Percentiles rank a stretch among this genome's conserved stretches.
Conservation (phyloP, 2,888 invertebrate species). For the Gasteruption jaculator region DNA sequence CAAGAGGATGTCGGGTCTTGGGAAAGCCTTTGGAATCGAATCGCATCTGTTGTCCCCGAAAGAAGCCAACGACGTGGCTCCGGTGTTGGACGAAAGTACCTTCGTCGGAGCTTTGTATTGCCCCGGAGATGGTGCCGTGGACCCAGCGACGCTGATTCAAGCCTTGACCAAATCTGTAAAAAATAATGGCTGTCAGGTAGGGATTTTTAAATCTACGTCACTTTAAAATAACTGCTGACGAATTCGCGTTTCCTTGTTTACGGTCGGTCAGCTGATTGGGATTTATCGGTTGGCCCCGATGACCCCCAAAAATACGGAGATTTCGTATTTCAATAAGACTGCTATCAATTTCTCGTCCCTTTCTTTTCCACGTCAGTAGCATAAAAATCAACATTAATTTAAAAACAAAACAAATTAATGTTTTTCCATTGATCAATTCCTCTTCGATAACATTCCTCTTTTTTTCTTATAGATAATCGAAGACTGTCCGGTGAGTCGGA, state of each 20-base stretch:
- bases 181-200: conserved; percentile 67
- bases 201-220: background rate
- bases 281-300: no score
- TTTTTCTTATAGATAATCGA: conserved; percentile 62
- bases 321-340: background rate
- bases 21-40: conserved; percentile 73
- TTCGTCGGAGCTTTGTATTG: conserved; percentile 75
- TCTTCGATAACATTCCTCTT: conserved; percentile 3
- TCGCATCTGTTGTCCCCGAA: conserved; percentile 67
- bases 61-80: conserved; percentile 74
- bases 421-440: conserved; percentile 10
- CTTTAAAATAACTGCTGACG: background rate
- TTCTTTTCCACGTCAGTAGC: no score
- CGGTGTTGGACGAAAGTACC: conserved; percentile 69
- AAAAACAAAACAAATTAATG: no score
- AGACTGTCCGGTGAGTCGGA: conserved; percentile 69
- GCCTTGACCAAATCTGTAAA: conserved; percentile 72
- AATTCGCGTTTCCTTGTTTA: background rate
- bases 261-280: no score
- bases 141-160: conserved; percentile 76
- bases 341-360: no score
- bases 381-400: no score
- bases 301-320: background rate
- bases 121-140: conserved; percentile 78
- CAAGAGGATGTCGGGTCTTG: conserved; percentile 72